A percentile compares a stretch with the other conserved stretches of the same genome.
Conservation (phyloP, 2,888 invertebrate genomes). For the Lypha dubia region DNA sequence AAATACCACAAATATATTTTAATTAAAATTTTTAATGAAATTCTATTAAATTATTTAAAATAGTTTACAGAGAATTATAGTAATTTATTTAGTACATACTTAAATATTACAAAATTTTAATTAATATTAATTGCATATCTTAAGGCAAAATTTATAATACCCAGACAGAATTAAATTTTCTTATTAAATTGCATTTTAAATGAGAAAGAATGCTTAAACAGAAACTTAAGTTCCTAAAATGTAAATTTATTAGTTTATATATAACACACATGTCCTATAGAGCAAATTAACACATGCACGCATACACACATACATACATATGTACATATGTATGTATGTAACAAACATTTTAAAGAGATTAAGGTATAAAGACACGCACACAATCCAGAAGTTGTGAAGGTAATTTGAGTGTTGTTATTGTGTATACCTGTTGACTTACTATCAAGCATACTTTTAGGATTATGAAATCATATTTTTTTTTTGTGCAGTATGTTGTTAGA, state of each 20-base stretch:
- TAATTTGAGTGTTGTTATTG: neutral
- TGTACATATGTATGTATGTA: neutral
- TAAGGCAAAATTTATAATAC: slow-evolving; percentile 24
- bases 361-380: neutral
- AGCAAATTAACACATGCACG: neutral
- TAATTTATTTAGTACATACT: neutral
- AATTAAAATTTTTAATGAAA: neutral
- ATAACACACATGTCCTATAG: too few relatives aligned
- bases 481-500: neutral
- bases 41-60: neutral
- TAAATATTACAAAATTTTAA: neutral
- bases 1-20: too few relatives aligned
- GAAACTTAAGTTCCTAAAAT: neutral
- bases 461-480: neutral
- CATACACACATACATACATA: neutral
- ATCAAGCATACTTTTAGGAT: neutral
- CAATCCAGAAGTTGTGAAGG: neutral
- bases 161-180: slow-evolving; percentile 5
- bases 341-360: slow-evolving; percentile 11
- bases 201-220: neutral
- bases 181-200: neutral
- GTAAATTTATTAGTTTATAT: neutral
- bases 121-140: slow-evolving; percentile 31
- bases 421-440: neutral
- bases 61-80: neutral